phyloP scores from a whole-genome alignment of 2,888 invertebrate genomes.

The Euphydryas editha region DNA sequence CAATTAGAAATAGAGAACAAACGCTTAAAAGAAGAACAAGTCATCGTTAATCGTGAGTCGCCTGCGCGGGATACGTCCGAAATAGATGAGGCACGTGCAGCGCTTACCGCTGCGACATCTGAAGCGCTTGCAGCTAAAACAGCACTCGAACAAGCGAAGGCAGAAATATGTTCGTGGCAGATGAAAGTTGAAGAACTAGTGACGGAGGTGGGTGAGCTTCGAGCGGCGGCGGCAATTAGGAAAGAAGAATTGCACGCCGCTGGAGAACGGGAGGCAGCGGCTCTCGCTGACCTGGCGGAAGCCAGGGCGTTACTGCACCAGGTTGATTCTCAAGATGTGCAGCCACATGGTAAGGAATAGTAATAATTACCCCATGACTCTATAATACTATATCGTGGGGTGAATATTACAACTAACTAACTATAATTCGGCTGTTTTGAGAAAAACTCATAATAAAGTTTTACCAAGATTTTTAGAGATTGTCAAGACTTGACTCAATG shows the following conservation, averaged over 20 bases:
- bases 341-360: constrained; percentile 65
- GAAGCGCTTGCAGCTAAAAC: constrained; percentile 62
- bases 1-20: constrained; percentile 62
- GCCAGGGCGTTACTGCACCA: constrained; percentile 70
- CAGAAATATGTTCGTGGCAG: constrained; percentile 65
- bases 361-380: too few species aligned
- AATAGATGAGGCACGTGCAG: constrained; percentile 64
- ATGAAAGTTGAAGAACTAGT: constrained; percentile 67
- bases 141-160: constrained; percentile 61
- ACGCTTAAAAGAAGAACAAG: constrained; percentile 66
- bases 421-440: too few species aligned
- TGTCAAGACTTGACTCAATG: too few species aligned
- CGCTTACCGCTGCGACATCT: constrained; percentile 56
- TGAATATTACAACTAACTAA: too few species aligned
- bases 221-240: constrained; percentile 63
- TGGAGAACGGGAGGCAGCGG: constrained; percentile 65
- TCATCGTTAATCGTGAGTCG: constrained; percentile 54
- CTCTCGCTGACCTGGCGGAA: constrained; percentile 69
- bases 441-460: too few species aligned
- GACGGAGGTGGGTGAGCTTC: constrained; percentile 64
- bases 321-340: constrained; percentile 62
- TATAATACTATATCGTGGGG: too few species aligned
- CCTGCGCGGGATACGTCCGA: constrained; percentile 68
- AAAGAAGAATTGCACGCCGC: constrained; percentile 67
- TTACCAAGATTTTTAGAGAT: too few species aligned